Evolutionary conservation across 2,797 vertebrate species (phyloP), one percentile per base, ranked within the genome.

Genomic region (Crenichthys baileyi): DNA sequence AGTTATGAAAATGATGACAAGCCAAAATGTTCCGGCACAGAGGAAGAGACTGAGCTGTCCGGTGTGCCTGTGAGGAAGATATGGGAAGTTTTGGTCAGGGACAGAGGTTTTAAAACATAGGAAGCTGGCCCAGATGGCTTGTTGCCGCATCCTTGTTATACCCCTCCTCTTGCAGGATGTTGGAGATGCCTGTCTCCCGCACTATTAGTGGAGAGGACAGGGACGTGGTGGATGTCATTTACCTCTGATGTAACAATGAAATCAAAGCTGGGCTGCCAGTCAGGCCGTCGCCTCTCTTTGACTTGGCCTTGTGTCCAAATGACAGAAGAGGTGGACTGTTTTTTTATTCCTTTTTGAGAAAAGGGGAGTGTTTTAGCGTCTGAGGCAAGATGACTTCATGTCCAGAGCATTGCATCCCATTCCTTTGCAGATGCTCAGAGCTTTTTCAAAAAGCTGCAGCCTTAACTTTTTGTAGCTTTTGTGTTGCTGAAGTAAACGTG

Each of bases 11-110:
- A 90, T 79, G 90, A 93, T 94, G 93, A 94, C 87, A 84, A 77
- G 74, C 76, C 75, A 87, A 89, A 92, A 74, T 1, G 36, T 41
- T 73, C 68, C 1, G 51, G 72, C 74, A 39, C 88, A 92, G 88
- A 94, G 93, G 94, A 96, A 95, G 93, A 73, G 85, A 53, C 78
- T 76, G 70, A 84, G 78, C 75, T 86, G 92, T 94, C 94, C 91
- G 86, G 90, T 94, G 93, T 92, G 91, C 94, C 92, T 83, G 76
- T 89, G 87, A 85, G 91, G 80, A 94, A 94, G 95, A 92, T 95
- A 95, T 92, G 93, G 95, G 96, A 96, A 95, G 92, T 87, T 90
- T 87, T 90, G 88, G 93, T 93, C 92, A 91, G 94, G 93, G 92
- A 91, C 92, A 84, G 81, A 74, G 87, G 84, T 87, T 91, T 83